phyloP scores from a whole-genome alignment of 2,797 vertebrate genomes.

The Clarias pachynema region DNA sequence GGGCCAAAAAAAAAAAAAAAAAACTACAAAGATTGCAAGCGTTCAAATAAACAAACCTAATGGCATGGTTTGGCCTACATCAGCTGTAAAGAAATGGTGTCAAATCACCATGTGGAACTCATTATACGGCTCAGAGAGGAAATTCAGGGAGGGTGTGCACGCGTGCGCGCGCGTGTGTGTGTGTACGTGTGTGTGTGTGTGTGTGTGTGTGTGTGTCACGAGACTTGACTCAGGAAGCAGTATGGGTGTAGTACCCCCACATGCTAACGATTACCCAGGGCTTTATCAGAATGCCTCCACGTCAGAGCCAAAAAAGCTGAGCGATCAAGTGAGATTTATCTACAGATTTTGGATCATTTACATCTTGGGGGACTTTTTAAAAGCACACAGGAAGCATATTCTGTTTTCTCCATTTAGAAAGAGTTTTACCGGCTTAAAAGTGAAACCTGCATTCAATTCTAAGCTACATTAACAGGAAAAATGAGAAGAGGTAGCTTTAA shows the following conservation, averaged over 20 bases:
- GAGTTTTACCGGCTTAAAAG: background rate
- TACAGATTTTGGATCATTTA: conserved; percentile 24
- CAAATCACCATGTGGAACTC: conserved; percentile 56
- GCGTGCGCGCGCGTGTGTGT: background rate
- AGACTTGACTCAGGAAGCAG: conserved; percentile 44
- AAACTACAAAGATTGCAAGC: conserved; percentile 22
- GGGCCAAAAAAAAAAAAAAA: background rate
- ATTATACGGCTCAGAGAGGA: conserved; percentile 48
- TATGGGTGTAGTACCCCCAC: conserved; percentile 39
- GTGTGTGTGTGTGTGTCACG: background rate
- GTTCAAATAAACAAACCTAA: conserved; percentile 40
- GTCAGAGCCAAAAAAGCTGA: conserved; percentile 28
- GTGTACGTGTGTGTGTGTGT: conserved; percentile 1
- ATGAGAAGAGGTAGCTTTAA: background rate
- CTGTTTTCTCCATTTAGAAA: background rate
- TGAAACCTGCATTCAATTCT: background rate
- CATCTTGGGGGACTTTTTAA: conserved; percentile 34
- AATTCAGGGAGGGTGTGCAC: conserved; percentile 21
- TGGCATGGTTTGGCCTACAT: conserved; percentile 34
- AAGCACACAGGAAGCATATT: conserved; percentile 20
- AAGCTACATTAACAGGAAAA: background rate
- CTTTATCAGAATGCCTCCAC: conserved; percentile 45
- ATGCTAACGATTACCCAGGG: conserved; percentile 55
- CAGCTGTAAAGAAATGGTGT: conserved; percentile 38
- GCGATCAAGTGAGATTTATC: conserved; percentile 37